phyloP scores from a whole-genome alignment of 2,113 vertebrate genomes.

The Blennius ocellaris region DNA sequence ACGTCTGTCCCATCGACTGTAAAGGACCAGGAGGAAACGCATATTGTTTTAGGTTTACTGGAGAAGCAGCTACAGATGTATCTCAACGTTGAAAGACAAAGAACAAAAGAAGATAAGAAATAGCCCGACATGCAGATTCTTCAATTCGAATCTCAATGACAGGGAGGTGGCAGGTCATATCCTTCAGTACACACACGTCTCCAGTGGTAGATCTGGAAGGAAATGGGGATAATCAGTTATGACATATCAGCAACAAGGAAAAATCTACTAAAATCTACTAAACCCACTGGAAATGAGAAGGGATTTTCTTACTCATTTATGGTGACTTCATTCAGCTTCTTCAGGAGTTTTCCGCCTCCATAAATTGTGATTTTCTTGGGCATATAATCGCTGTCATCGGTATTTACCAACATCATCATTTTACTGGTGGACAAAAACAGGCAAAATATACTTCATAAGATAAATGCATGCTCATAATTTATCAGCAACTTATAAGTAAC shows the following conservation, averaged over 20 bases:
- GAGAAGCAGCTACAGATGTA: not conserved
- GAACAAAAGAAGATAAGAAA: not conserved
- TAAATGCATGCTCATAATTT: too few relatives aligned
- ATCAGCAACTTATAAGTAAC: too few relatives aligned
- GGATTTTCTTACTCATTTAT: slow-evolving; percentile 91
- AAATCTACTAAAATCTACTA: too few relatives aligned
- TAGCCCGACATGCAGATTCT: slow-evolving; percentile 91
- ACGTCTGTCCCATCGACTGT: slow-evolving; percentile 97
- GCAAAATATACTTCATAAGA: too few relatives aligned
- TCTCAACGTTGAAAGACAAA: not conserved
- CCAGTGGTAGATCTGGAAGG: too few relatives aligned
- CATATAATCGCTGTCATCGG: slow-evolving; percentile 97
- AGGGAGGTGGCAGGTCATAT: slow-evolving; percentile 93
- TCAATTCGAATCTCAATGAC: slow-evolving; percentile 95
- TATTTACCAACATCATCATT: slow-evolving; percentile 92
- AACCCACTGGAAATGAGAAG: too few relatives aligned
- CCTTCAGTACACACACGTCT: slow-evolving; percentile 95
- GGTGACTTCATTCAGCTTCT: slow-evolving; percentile 92
- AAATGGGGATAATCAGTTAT: too few relatives aligned
- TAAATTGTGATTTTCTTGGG: slow-evolving; percentile 92
- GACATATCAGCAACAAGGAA: too few relatives aligned
- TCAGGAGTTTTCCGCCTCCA: slow-evolving; percentile 93
- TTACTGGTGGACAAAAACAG: slow-evolving; percentile 81
- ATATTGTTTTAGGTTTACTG: not conserved
- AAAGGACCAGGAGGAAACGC: not conserved